These are phyloP conservation scores for Cantharis rustica DNA, from an alignment of 2,888 invertebrate species.

Conservation along the genomic window DNA sequence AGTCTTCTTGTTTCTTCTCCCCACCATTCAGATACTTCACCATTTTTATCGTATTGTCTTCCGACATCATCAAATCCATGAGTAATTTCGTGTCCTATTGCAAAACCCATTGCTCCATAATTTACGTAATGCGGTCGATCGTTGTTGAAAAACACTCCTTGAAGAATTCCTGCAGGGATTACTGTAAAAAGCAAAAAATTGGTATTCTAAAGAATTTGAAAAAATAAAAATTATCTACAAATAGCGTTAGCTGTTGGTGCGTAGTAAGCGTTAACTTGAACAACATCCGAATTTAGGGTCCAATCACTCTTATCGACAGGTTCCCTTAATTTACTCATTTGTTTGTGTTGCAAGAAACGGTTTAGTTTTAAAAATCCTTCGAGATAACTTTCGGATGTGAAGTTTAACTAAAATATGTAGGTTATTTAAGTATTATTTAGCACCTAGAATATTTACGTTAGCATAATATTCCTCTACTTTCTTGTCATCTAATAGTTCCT, in stretches of 20 bases:
- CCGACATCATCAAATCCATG: conserved; percentile 71
- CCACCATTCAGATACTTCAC: conserved; percentile 53
- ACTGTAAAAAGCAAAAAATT: conserved; percentile 60
- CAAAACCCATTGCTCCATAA: conserved; percentile 82
- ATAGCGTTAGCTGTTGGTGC: conserved; percentile 61
- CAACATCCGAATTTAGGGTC: conserved; percentile 57
- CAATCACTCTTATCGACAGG: conserved; percentile 62
- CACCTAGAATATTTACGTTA: conserved; percentile 53
- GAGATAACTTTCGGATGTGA: conserved; percentile 72
- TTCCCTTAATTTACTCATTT: conserved; percentile 68
- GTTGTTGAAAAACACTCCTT: conserved; percentile 83
- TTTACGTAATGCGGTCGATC: conserved; percentile 85
- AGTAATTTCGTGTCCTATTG: conserved; percentile 86
- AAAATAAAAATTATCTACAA: conserved; percentile 52
- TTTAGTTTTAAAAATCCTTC: conserved; percentile 59
- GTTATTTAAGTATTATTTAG: conserved; percentile 34
- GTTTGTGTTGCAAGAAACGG: conserved; percentile 57
- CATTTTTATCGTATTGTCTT: conserved; percentile 9
- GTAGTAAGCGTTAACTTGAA: conserved; percentile 62
- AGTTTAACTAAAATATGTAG: conserved; percentile 62
- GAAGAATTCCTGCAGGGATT: conserved; percentile 86
- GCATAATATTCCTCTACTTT: conserved; percentile 76
- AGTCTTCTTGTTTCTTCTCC: conserved; percentile 52
- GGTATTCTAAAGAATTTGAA: conserved; percentile 58
- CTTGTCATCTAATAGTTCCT: conserved; percentile 76